Evolutionary conservation across 2,888 invertebrate genomes (phyloP), one percentile per base, ranked within the genome.

Genomic region (Euphydryas editha): DNA sequence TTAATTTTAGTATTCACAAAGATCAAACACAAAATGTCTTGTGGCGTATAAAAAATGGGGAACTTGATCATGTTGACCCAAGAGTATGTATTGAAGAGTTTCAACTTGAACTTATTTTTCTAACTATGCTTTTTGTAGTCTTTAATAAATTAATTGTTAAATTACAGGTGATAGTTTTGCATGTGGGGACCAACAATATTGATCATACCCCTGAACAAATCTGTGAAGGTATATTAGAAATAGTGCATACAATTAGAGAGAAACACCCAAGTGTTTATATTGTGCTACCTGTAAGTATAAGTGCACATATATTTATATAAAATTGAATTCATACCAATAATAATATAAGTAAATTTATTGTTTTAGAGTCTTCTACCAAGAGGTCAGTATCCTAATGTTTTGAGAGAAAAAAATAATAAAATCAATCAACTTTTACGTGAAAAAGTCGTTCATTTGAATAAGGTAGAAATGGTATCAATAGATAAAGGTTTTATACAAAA

Each of bases 41-140:
- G 46, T 98, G 98, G 98, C 94, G 98, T 77, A 95, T 98, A 55
- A 94, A 95, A 81, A 97, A 98, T 90, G 98, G 98, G 60, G 98
- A 98, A 88, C 90, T 98, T 77, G 98, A 98, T 83, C 95, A 96
- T 90, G 95, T 98, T 72, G 95, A 96, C 82, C 98, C 98, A 10
- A 98, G 98, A 94, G 97, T 97, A 79, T 36, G 54, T 30, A 24
- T 15, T 51, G 17, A 54, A 39, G 36, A 42, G 46, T 46, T 60
- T 46, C 24, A 44, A 46, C 20, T 10, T 21, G 13, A 13, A 13
- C 3, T 49, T 20, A 17, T 17, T 11, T 21, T 21, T 49, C 5
- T 21, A 15, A 15, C 13, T 15, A 24, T 51, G 6, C 6, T n/a
- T 24, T 24, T 4, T 51, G 6, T 1, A 24, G 21, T 24, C 15